phyloP scores from a whole-genome alignment of 64 coral and sea anemone genomes.

The Actinia tenebrosa region DNA sequence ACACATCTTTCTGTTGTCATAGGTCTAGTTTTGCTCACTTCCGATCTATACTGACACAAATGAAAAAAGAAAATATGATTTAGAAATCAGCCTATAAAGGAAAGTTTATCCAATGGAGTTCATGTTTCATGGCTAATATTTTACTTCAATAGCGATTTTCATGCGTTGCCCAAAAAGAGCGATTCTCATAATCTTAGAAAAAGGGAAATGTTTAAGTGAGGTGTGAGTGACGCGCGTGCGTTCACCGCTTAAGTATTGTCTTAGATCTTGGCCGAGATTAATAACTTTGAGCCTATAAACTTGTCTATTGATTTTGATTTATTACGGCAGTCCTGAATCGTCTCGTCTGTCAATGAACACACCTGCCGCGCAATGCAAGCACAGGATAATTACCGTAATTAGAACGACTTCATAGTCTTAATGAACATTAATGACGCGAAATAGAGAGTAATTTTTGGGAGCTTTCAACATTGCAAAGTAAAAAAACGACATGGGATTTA shows the following conservation, averaged over 20 bases:
- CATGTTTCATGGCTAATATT: constrained; percentile 76
- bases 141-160: neutral
- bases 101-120: constrained; percentile 55
- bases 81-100: neutral
- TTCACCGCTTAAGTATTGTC: constrained; percentile 42
- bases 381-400: constrained; percentile 89
- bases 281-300: constrained; percentile 16
- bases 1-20: neutral
- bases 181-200: neutral
- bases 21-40: neutral
- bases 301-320: constrained; percentile 34
- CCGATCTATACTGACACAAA: constrained; percentile 11
- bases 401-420: constrained; percentile 68
- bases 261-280: constrained; percentile 56
- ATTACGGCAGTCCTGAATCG: constrained; percentile 27
- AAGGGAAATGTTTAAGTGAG: neutral
- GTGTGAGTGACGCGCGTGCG: constrained; percentile 3
- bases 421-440: constrained; percentile 96
- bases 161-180: neutral
- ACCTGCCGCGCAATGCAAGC: constrained; percentile 53
- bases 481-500: constrained; percentile 11
- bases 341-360: constrained; percentile 58
- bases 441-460: constrained; percentile 60
- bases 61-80: neutral
- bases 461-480: constrained; percentile 35